phyloP scores from a whole-genome alignment of 2,888 invertebrate species.

The Barypeithes pellucidus region DNA sequence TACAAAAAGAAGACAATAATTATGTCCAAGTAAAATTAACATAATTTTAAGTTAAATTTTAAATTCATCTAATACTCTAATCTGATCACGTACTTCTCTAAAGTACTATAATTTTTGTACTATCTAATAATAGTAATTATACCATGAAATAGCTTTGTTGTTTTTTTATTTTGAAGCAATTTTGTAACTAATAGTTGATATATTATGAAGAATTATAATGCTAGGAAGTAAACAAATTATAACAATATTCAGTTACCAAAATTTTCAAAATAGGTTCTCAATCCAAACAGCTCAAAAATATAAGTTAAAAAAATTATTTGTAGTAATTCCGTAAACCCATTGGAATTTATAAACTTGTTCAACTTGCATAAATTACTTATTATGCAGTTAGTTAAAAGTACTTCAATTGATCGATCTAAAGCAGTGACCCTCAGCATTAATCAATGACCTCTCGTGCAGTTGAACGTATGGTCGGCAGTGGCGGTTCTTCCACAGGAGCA shows the following conservation, averaged over 20 bases:
- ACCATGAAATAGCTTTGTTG: conserved; percentile 2
- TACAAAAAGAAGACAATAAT: too few species aligned
- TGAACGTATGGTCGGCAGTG: conserved; percentile 13
- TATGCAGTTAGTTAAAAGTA: conserved; percentile 10
- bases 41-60: conserved; percentile 1
- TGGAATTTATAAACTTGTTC: too few species aligned
- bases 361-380: too few species aligned
- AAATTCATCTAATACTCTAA: conserved; percentile 13
- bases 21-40: neutral
- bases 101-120: neutral
- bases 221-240: too few species aligned
- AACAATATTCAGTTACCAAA: too few species aligned
- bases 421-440: conserved; percentile 20
- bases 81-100: conserved; percentile 20
- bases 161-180: neutral
- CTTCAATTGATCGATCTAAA: conserved; percentile 10
- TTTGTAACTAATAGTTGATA: neutral
- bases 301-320: too few species aligned
- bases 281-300: too few species aligned
- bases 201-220: too few species aligned
- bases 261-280: too few species aligned
- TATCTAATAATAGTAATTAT: conserved; percentile 9
- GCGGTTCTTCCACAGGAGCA: too few species aligned
- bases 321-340: too few species aligned
- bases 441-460: conserved; percentile 26